phyloP scores from a whole-genome alignment of 1,140 invertebrate genomes.

The Eciton burchellii region DNA sequence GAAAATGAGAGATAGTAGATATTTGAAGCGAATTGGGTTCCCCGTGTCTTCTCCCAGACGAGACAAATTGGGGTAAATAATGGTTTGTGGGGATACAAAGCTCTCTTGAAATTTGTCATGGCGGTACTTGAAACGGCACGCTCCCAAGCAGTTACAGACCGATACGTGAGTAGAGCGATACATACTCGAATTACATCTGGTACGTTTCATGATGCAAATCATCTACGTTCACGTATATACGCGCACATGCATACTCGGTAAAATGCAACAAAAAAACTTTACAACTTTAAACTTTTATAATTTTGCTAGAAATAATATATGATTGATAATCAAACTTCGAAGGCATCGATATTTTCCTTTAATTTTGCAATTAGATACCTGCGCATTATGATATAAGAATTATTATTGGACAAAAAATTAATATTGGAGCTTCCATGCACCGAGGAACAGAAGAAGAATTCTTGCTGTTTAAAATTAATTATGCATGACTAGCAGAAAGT shows the following conservation, averaged over 20 bases:
- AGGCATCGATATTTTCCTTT: no score
- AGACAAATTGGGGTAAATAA: conserved; percentile 80
- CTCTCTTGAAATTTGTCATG: conserved; percentile 72
- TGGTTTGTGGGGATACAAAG: conserved; percentile 69
- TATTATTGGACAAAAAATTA: no score
- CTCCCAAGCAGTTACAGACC: conserved; percentile 55
- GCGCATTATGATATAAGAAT: no score
- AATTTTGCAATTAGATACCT: no score
- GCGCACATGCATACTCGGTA: neutral
- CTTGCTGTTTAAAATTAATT: conserved; percentile 3
- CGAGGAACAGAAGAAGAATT: no score
- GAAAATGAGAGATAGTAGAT: neutral
- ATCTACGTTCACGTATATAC: no score
- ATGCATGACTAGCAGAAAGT: no score
- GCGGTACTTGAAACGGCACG: conserved; percentile 73
- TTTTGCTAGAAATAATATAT: neutral
- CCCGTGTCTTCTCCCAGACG: conserved; percentile 41
- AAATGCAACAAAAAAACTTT: neutral
- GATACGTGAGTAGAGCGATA: conserved; percentile 58
- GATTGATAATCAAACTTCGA: no score
- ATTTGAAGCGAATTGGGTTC: neutral
- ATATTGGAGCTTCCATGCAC: no score
- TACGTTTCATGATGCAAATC: neutral
- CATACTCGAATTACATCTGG: conserved; percentile 65
- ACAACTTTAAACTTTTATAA: neutral